These are phyloP conservation scores for Hycleus phaleratus DNA, from an alignment of 1,140 invertebrate genomes.

Conservation along the genomic window DNA sequence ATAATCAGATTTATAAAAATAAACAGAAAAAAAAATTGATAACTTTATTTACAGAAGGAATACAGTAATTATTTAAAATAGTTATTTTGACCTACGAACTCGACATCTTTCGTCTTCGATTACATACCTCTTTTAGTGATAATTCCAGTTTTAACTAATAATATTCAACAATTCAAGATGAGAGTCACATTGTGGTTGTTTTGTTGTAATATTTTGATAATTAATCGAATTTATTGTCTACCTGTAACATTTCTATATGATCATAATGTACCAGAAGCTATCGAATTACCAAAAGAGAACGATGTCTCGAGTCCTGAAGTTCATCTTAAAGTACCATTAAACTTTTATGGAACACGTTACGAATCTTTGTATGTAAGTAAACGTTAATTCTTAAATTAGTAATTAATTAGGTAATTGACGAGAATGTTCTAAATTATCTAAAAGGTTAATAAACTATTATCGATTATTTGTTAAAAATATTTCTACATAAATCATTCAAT, in stretches of 20 bases:
- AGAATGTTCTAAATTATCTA: conserved; percentile 7
- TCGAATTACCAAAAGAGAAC: conserved; percentile 39
- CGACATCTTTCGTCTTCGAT: too few relatives aligned
- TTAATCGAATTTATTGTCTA: neutral
- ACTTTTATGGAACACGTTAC: conserved; percentile 34
- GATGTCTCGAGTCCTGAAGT: conserved; percentile 46
- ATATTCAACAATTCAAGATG: too few relatives aligned
- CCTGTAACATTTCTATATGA: conserved; percentile 26
- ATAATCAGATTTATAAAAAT: too few relatives aligned
- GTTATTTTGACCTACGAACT: too few relatives aligned
- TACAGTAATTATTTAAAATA: too few relatives aligned
- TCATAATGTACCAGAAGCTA: conserved; percentile 19
- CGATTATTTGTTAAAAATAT: neutral
- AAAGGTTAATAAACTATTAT: neutral
- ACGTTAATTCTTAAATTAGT: conserved; percentile 9
- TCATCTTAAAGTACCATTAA: conserved; percentile 39
- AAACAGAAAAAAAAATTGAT: too few relatives aligned
- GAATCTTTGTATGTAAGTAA: conserved; percentile 37
- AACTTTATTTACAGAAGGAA: too few relatives aligned
- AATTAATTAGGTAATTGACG: neutral
- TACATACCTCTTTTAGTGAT: too few relatives aligned
- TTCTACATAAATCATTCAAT: neutral
- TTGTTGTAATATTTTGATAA: too few relatives aligned
- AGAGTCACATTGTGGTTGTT: too few relatives aligned
- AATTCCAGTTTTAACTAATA: too few relatives aligned